Evolutionary conservation across 1,140 invertebrate genomes (phyloP).

Genomic region (Camponotus vicinus): DNA sequence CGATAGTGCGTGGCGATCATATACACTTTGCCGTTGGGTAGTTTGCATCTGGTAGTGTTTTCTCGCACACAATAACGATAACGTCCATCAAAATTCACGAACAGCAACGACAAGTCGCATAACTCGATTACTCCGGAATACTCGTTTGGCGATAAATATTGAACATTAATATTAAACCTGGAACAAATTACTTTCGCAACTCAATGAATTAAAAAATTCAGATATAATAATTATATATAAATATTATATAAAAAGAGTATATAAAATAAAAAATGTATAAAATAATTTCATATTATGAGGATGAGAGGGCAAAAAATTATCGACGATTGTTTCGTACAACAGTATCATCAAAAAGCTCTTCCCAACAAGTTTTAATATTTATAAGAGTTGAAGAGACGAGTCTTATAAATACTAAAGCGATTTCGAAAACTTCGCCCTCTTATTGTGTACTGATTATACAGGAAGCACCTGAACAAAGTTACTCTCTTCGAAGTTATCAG

Average conservation of each 20-base stretch:
- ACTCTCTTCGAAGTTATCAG: not conserved
- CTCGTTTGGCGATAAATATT: not conserved
- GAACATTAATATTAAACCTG: not conserved
- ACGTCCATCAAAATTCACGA: constrained; percentile 2
- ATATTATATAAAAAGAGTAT: not conserved
- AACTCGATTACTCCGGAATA: not conserved
- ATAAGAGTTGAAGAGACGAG: not conserved
- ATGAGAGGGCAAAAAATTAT: not conserved
- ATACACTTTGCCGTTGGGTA: constrained; percentile 35
- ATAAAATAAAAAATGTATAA: not conserved
- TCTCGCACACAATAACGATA: constrained; percentile 17
- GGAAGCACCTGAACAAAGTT: constrained; percentile 1
- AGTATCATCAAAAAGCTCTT: not conserved
- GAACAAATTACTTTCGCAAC: not conserved
- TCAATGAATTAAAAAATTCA: not conserved
- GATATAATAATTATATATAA: not conserved
- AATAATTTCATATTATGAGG: not conserved
- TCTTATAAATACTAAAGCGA: constrained; percentile 26
- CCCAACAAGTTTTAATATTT: not conserved
- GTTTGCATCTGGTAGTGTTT: constrained; percentile 33
- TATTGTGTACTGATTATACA: not conserved
- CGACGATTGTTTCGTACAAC: not conserved
- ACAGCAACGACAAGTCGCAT: not conserved
- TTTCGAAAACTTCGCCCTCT: not conserved
- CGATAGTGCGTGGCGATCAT: constrained; percentile 41